These are phyloP conservation scores for Spilarctia lutea DNA, from an alignment of 2,888 invertebrate genomes.

Conservation along the genomic window DNA sequence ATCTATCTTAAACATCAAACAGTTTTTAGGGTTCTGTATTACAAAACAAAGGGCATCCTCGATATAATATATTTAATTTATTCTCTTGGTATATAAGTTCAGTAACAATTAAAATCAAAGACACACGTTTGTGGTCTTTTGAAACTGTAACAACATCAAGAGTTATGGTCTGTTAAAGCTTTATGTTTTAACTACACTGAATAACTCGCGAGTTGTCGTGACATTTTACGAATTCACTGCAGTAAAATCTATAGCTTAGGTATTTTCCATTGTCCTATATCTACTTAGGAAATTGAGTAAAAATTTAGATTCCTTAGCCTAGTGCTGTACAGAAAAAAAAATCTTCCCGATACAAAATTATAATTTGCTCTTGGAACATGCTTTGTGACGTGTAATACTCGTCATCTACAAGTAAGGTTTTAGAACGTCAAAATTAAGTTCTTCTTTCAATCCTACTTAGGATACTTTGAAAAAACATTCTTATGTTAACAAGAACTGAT, in stretches of 20 bases:
- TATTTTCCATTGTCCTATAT: background rate
- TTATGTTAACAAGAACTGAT: background rate
- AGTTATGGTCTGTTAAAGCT: background rate
- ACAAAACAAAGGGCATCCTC: background rate
- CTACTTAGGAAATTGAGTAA: background rate
- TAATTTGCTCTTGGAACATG: background rate
- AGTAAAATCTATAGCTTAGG: background rate
- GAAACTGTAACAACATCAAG: background rate
- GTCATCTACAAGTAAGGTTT: background rate
- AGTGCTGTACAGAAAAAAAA: too few relatives aligned
- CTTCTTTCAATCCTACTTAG: background rate
- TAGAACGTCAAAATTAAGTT: background rate
- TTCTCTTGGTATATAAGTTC: too few relatives aligned
- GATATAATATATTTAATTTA: background rate
- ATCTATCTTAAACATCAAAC: background rate
- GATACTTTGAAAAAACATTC: background rate
- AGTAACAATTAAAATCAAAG: background rate
- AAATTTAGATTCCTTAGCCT: background rate
- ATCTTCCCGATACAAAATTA: background rate
- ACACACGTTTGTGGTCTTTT: background rate
- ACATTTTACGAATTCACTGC: background rate
- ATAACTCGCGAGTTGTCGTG: background rate
- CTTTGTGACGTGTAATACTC: background rate
- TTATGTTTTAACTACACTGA: background rate
- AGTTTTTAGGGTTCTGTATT: background rate